A percentile compares a stretch with the other conserved stretches of the same genome.
Evolutionary conservation across 2,888 invertebrate genomes (phyloP).

Genomic region (Philopedon plagiatum): DNA sequence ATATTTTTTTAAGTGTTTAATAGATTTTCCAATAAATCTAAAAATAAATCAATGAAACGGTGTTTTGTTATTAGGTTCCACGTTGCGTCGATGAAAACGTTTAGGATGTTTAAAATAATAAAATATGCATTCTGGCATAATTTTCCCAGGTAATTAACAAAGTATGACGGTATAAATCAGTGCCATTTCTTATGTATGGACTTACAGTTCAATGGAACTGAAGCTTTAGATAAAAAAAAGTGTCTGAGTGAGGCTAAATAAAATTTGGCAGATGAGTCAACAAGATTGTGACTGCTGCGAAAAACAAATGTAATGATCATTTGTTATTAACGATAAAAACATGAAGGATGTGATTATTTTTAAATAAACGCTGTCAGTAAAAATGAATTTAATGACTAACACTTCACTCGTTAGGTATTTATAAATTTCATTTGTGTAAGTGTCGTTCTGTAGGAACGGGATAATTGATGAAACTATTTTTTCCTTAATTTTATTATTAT

Average conservation of each 20-base stretch:
- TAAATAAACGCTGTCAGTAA: slow-evolving; percentile 46
- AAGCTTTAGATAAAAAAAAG: slow-evolving; percentile 38
- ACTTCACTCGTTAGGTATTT: slow-evolving; percentile 48
- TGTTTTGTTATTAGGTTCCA: background rate
- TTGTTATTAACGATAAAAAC: slow-evolving; percentile 35
- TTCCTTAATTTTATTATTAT: too few species aligned
- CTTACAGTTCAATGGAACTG: slow-evolving; percentile 47
- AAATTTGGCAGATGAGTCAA: slow-evolving; percentile 44
- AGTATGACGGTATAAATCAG: slow-evolving; percentile 41
- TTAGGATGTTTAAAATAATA: slow-evolving; percentile 9
- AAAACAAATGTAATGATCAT: slow-evolving; percentile 34
- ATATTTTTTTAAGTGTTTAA: too few species aligned
- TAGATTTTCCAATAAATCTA: background rate
- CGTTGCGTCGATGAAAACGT: background rate
- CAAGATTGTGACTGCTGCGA: slow-evolving; percentile 30
- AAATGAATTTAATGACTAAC: slow-evolving; percentile 51
- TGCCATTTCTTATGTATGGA: slow-evolving; percentile 41
- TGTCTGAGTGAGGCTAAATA: slow-evolving; percentile 34
- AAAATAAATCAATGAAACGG: background rate
- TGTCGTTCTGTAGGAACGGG: too few species aligned
- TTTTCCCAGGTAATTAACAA: slow-evolving; percentile 12
- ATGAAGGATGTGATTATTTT: slow-evolving; percentile 30
- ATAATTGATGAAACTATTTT: too few species aligned
- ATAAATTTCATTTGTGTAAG: slow-evolving; percentile 13
- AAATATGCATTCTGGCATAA: background rate